Percentiles rank a stretch among this genome's conserved stretches.
These are phyloP conservation scores for Pogonomyrmex californicus DNA, from an alignment of 1,140 invertebrate species.

Conservation along the genomic window DNA sequence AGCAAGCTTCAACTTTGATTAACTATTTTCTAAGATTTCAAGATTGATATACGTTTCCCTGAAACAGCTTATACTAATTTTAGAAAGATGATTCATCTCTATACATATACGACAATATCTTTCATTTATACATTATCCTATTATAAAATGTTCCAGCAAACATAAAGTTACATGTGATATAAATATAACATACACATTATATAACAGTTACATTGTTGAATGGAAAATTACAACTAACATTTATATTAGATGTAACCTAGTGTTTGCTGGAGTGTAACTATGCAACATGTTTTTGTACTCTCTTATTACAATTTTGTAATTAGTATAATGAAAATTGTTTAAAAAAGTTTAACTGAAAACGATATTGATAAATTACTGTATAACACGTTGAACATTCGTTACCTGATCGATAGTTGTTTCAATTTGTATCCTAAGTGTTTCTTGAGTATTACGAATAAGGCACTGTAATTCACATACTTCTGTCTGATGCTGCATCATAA, in stretches of 20 bases:
- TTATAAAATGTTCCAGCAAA: too few relatives aligned
- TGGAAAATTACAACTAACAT: too few relatives aligned
- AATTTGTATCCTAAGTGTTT: conserved; percentile 89
- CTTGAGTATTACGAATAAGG: conserved; percentile 88
- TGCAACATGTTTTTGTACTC: conserved; percentile 1
- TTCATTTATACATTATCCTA: neutral
- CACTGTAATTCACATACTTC: conserved; percentile 89
- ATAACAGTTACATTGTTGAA: too few relatives aligned
- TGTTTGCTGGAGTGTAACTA: conserved; percentile 15
- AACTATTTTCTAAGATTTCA: neutral
- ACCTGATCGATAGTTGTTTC: conserved; percentile 88
- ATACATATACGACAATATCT: conserved; percentile 15
- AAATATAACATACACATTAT: too few relatives aligned
- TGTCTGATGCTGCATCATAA: conserved; percentile 89
- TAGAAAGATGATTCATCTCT: neutral
- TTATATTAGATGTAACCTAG: too few relatives aligned
- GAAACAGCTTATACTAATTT: neutral
- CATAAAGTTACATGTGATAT: too few relatives aligned
- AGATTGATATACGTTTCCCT: neutral
- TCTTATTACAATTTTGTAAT: neutral
- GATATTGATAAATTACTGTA: neutral
- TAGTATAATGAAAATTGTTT: neutral
- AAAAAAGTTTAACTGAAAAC: neutral
- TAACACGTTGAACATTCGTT: conserved; percentile 32
- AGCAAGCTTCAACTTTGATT: neutral